Evolutionary conservation across 2,797 vertebrate species (phyloP).

Genomic region (Varecia variegata): DNA sequence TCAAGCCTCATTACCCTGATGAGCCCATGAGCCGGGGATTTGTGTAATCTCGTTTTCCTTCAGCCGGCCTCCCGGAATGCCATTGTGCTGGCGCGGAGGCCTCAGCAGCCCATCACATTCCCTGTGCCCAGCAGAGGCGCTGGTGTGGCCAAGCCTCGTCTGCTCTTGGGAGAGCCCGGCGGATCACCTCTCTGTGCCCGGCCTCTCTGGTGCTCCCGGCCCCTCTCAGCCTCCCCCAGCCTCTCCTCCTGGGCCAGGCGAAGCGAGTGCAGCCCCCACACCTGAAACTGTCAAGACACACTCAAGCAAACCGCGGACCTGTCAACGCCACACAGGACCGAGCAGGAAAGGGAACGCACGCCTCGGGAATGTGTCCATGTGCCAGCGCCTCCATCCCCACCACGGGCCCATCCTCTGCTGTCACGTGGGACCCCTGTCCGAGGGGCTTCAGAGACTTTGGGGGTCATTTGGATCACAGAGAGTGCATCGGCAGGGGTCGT

Average conservation of each 20-base stretch:
- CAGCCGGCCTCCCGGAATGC: constrained; percentile 80
- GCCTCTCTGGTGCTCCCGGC: rapidly evolving
- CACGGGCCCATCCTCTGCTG: rapidly evolving
- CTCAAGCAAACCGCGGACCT: rapidly evolving
- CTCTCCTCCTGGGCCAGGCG: rapidly evolving
- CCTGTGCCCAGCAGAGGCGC: constrained; percentile 73
- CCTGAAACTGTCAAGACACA: rapidly evolving
- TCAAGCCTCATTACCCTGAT: constrained; percentile 82
- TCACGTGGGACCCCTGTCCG: background rate
- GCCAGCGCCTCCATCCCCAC: background rate
- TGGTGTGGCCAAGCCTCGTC: constrained; percentile 58
- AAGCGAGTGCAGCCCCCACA: no score
- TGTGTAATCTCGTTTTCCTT: constrained; percentile 86
- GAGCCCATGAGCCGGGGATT: constrained; percentile 80
- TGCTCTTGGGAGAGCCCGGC: constrained; percentile 27
- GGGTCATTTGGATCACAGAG: background rate
- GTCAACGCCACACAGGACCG: background rate
- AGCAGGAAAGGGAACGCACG: background rate
- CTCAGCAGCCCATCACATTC: constrained; percentile 77
- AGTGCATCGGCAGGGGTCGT: background rate
- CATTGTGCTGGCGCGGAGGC: constrained; percentile 79
- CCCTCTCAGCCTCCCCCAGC: background rate
- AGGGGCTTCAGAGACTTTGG: background rate
- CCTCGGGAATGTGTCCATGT: rapidly evolving
- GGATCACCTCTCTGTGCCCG: background rate